Percentiles rank a stretch among this genome's conserved stretches.
Conservation (phyloP, 2,888 invertebrate genomes). For the Ichneumoninae sp. region DNA sequence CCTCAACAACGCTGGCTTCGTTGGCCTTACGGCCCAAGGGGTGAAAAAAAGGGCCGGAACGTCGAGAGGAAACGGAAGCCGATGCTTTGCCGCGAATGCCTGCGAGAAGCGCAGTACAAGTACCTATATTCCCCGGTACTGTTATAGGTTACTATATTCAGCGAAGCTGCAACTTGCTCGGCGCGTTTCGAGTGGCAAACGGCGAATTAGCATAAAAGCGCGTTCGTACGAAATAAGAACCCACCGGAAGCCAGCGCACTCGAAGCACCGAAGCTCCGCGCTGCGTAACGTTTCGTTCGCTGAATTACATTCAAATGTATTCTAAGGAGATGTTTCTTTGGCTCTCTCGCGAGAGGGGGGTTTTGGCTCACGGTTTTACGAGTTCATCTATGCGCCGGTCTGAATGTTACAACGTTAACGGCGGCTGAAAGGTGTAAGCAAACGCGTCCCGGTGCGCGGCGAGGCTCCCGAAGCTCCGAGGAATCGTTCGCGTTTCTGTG, state of each 20-base stretch:
- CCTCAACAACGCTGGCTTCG: slow-evolving; percentile 57
- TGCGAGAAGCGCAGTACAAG: slow-evolving; percentile 10
- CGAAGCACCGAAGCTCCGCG: slow-evolving; percentile 14
- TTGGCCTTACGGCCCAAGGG: background rate
- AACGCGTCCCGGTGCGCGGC: slow-evolving; percentile 23
- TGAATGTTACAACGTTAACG: slow-evolving; percentile 47
- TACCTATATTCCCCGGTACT: background rate
- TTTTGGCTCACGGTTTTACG: slow-evolving; percentile 70
- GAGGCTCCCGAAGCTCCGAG: slow-evolving; percentile 1
- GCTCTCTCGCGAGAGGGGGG: slow-evolving; percentile 42
- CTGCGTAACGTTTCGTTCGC: slow-evolving; percentile 43
- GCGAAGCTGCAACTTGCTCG: slow-evolving; percentile 23
- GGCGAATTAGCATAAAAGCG: slow-evolving; percentile 73
- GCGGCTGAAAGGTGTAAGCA: slow-evolving; percentile 30
- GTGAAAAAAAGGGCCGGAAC: background rate
- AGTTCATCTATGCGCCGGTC: slow-evolving; percentile 69
- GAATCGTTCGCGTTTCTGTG: slow-evolving; percentile 11
- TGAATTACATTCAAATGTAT: slow-evolving; percentile 77
- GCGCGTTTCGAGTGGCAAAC: slow-evolving; percentile 46
- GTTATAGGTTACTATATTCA: slow-evolving; percentile 14
- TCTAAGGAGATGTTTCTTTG: slow-evolving; percentile 70
- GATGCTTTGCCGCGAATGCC: slow-evolving; percentile 22
- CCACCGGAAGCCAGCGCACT: slow-evolving; percentile 25
- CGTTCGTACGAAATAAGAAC: slow-evolving; percentile 65
- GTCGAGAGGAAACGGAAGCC: slow-evolving; percentile 8